Conservation (phyloP, 1,140 invertebrate genomes). For the Drosophila sturtevanti region DNA sequence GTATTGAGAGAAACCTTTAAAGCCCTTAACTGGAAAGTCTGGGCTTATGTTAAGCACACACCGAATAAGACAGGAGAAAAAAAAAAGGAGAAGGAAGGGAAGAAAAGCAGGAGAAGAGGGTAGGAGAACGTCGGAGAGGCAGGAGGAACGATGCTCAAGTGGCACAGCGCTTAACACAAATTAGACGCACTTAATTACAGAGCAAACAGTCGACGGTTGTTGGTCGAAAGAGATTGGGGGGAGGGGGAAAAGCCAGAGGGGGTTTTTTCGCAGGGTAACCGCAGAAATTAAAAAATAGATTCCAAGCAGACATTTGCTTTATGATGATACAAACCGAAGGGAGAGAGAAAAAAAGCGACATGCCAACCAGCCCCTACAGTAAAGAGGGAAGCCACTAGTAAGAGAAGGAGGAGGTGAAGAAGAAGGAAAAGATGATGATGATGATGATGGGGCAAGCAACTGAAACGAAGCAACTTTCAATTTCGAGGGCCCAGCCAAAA, state of each 20-base stretch:
- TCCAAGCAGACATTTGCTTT: conserved; percentile 37
- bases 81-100: not conserved
- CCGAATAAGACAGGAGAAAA: conserved; percentile 16
- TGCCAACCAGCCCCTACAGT: no score
- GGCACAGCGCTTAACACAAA: conserved; percentile 76
- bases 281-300: conserved; percentile 41
- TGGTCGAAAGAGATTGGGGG: no score
- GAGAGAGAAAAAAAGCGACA: no score
- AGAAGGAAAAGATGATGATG: not conserved
- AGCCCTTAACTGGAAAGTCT: conserved; percentile 35
- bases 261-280: conserved; percentile 53
- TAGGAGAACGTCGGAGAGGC: no score
- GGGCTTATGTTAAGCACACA: conserved; percentile 46
- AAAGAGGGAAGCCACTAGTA: no score
- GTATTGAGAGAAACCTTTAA: conserved; percentile 57
- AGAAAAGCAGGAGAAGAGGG: conserved; percentile 25
- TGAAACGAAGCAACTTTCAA: conserved; percentile 49
- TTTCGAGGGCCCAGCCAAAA: conserved; percentile 46
- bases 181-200: conserved; percentile 81
- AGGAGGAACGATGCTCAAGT: conserved; percentile 60
- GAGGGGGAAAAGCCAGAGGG: not conserved
- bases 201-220: conserved; percentile 58
- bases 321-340: not conserved
- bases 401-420: not conserved
- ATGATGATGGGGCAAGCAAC: not conserved